These are phyloP conservation scores for Zosterops hypoxanthus DNA, from an alignment of 2,113 vertebrate genomes.

Conservation along the genomic window DNA sequence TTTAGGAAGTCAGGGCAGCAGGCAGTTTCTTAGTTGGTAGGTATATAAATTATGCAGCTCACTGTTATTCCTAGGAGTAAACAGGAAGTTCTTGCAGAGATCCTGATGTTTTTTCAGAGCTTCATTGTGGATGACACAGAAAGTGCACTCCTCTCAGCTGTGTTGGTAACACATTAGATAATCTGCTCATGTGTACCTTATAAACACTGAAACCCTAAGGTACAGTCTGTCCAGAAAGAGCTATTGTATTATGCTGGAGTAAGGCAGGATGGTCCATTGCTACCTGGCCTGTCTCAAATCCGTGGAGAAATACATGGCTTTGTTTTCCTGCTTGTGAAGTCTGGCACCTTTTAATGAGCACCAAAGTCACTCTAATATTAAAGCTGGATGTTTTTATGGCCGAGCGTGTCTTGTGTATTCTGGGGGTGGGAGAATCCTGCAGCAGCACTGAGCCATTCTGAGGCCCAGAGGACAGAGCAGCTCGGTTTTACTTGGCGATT, in stretches of 20 bases:
- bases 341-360: conserved; percentile 55
- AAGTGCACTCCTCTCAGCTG: neutral
- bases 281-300: neutral
- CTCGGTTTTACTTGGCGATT: neutral
- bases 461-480: conserved; percentile 6
- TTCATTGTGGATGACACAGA: neutral
- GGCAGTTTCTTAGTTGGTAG: neutral
- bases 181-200: neutral
- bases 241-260: neutral
- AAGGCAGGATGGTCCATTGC: neutral
- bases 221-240: neutral
- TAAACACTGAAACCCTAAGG: neutral
- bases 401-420: neutral
- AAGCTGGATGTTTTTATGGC: conserved; percentile 48
- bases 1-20: neutral
- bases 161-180: neutral
- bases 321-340: conserved; percentile 19
- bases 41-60: conserved; percentile 16
- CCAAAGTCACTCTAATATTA: conserved; percentile 44
- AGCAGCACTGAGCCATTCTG: neutral
- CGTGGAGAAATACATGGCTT: conserved; percentile 1
- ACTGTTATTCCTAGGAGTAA: conserved; percentile 13
- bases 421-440: neutral
- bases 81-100: neutral
- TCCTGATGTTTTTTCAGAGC: neutral